Conservation (phyloP, 1,140 invertebrate genomes). For the Neelides sp. region DNA sequence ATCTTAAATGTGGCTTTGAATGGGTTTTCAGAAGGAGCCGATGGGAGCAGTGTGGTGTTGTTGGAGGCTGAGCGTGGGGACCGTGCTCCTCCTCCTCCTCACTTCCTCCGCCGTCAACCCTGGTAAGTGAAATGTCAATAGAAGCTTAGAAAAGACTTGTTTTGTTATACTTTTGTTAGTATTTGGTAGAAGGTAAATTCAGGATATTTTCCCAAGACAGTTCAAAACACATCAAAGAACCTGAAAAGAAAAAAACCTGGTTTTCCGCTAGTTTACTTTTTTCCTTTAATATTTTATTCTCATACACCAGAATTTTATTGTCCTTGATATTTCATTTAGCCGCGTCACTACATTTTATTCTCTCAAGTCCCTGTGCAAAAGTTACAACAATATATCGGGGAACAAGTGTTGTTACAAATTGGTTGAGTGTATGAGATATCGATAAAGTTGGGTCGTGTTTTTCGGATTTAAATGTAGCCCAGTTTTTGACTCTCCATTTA, state of each 20-base stretch:
- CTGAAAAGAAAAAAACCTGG: not conserved
- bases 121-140: slow-evolving; percentile 7
- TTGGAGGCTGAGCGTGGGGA: not conserved
- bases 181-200: not conserved
- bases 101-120: slow-evolving; percentile 16
- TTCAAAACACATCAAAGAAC: not conserved
- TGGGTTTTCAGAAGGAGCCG: not conserved
- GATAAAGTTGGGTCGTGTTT: no score
- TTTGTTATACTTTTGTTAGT: no score
- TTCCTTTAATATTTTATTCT: not conserved
- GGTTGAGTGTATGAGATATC: no score
- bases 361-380: no score
- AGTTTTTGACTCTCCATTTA: no score
- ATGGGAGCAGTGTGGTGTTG: no score
- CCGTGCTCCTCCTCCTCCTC: slow-evolving; percentile 6
- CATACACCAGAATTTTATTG: not conserved
- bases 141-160: not conserved
- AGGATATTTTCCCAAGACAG: not conserved
- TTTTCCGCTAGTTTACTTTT: not conserved
- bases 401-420: no score
- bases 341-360: no score
- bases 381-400: no score
- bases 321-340: no score
- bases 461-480: no score
- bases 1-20: not conserved